Conservation (phyloP, 2,113 vertebrate species). For the Silurus glanis region DNA sequence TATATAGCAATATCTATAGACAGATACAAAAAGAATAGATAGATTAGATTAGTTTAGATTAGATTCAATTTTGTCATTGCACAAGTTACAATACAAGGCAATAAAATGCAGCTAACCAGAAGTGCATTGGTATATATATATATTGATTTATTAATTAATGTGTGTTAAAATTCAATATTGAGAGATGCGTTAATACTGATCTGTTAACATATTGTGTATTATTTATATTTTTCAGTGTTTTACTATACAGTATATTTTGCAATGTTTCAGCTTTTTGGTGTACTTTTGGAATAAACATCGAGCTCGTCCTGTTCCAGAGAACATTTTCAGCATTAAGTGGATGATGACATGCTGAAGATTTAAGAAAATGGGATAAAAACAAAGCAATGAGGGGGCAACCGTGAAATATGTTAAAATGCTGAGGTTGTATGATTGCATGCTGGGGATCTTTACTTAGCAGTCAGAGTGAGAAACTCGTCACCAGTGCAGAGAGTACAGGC, state of each 20-base stretch:
- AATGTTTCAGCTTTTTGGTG: not conserved
- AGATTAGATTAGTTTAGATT: too few relatives aligned
- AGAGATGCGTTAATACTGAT: not conserved
- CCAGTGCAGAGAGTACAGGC: conserved; percentile 11
- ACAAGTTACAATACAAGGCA: too few relatives aligned
- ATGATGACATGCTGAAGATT: not conserved
- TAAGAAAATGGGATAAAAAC: not conserved
- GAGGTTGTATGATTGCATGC: too few relatives aligned
- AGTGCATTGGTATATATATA: too few relatives aligned
- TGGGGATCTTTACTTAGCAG: conserved; percentile 17
- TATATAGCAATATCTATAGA: too few relatives aligned
- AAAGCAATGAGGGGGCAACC: not conserved
- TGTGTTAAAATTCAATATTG: too few relatives aligned
- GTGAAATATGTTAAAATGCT: not conserved
- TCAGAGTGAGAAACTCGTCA: conserved; percentile 34
- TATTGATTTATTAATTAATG: too few relatives aligned
- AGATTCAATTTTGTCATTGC: too few relatives aligned
- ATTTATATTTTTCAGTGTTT: not conserved
- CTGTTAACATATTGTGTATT: not conserved
- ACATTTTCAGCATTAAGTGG: not conserved
- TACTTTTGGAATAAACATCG: not conserved
- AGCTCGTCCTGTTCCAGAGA: not conserved
- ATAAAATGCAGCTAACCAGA: too few relatives aligned
- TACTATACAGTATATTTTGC: not conserved
- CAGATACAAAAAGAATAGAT: too few relatives aligned